Evolutionary conservation across 2,113 vertebrate genomes (phyloP).

Genomic region (Oncorhynchus gorbuscha): DNA sequence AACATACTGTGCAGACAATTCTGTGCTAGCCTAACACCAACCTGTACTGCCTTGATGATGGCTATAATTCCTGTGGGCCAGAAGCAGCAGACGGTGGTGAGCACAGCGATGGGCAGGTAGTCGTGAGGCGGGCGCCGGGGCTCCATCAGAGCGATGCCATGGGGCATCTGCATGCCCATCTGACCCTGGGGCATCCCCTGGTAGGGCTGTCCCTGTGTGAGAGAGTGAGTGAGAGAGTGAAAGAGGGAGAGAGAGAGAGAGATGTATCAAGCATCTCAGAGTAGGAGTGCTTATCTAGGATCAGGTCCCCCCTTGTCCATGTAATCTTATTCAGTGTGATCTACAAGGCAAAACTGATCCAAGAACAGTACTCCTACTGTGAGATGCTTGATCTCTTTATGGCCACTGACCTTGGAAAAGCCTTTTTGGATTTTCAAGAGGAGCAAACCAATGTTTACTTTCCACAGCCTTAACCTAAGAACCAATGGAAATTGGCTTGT

Average conservation of each 20-base stretch:
- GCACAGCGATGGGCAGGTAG: slow-evolving; percentile 91
- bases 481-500: too few relatives aligned
- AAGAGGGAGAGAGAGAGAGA: too few relatives aligned
- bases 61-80: slow-evolving; percentile 94
- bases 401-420: too few relatives aligned
- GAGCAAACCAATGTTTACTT: too few relatives aligned
- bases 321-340: neutral
- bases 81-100: slow-evolving; percentile 94
- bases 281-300: neutral
- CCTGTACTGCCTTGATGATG: slow-evolving; percentile 93
- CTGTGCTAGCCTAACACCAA: slow-evolving; percentile 39
- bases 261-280: too few relatives aligned
- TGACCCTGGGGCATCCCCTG: slow-evolving; percentile 72
- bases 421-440: too few relatives aligned
- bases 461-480: too few relatives aligned
- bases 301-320: neutral
- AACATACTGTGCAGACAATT: neutral
- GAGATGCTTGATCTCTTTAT: too few relatives aligned
- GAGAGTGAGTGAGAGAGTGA: neutral
- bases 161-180: slow-evolving; percentile 83
- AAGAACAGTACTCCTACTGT: too few relatives aligned
- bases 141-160: slow-evolving; percentile 85
- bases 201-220: slow-evolving; percentile 73
- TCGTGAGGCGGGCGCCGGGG: slow-evolving; percentile 87
- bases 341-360: too few relatives aligned